phyloP scores from a whole-genome alignment of 2,797 vertebrate genomes.

The Anas acuta region DNA sequence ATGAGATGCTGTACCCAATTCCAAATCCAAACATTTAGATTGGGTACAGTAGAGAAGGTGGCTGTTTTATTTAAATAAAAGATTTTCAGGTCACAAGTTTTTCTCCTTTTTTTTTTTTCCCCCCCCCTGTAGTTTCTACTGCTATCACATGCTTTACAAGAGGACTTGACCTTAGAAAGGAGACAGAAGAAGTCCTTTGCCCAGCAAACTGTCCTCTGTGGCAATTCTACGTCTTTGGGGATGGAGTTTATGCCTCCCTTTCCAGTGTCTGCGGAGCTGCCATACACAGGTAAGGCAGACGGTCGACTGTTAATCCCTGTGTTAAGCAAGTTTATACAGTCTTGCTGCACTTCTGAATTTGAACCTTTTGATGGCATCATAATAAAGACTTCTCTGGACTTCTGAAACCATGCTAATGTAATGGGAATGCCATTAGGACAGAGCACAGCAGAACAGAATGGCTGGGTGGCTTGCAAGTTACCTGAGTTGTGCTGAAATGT shows the following conservation, averaged over 20 bases:
- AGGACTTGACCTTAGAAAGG: slow-evolving; percentile 84
- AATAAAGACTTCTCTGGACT: neutral
- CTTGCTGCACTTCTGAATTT: neutral
- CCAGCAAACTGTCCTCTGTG: slow-evolving; percentile 84
- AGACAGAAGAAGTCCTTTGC: slow-evolving; percentile 83
- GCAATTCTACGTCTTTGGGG: slow-evolving; percentile 87
- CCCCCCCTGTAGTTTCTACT: slow-evolving; percentile 59
- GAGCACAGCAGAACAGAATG: neutral
- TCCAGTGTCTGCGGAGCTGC: slow-evolving; percentile 93
- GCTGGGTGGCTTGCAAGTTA: neutral
- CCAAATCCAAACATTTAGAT: neutral
- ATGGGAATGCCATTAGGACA: neutral
- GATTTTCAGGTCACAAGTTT: neutral
- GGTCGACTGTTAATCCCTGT: neutral
- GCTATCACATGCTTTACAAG: slow-evolving; percentile 87
- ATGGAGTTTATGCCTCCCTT: slow-evolving; percentile 88
- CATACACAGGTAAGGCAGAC: slow-evolving; percentile 85
- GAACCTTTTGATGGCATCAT: neutral
- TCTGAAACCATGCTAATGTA: neutral
- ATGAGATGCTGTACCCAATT: neutral
- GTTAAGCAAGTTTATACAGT: neutral
- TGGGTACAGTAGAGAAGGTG: neutral
- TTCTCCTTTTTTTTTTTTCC: slow-evolving; percentile 5
- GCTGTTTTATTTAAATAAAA: neutral
- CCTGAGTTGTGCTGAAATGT: neutral